Percentiles rank a stretch among this genome's conserved stretches.
phyloP scores from a whole-genome alignment of 2,113 vertebrate species.

The Prochilodus magdalenae region DNA sequence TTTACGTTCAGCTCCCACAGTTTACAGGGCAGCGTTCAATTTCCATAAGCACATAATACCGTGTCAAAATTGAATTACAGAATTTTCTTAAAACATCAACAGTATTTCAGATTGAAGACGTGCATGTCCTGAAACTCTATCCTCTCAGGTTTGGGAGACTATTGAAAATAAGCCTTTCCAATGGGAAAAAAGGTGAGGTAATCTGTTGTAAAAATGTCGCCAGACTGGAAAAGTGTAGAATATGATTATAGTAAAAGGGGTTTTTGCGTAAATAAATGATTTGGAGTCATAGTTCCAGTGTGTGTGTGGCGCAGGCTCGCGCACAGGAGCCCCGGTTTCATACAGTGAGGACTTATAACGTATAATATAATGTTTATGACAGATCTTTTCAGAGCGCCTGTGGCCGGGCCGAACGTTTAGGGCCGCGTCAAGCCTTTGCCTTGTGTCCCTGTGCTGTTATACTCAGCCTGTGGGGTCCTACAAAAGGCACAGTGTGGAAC shows the following conservation, averaged over 20 bases:
- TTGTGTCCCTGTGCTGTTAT: slow-evolving; percentile 66
- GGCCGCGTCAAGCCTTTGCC: slow-evolving; percentile 57
- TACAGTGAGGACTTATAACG: slow-evolving; percentile 54
- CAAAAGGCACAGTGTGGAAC: slow-evolving; percentile 69
- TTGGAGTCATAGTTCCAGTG: slow-evolving; percentile 6
- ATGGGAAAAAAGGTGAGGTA: slow-evolving; percentile 13
- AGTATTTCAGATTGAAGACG: neutral
- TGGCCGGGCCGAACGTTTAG: slow-evolving; percentile 55
- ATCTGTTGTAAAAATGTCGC: neutral
- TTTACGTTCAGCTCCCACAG: neutral
- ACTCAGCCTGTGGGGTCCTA: slow-evolving; percentile 56
- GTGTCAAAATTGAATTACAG: slow-evolving; percentile 1
- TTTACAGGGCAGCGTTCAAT: neutral
- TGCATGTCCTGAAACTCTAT: neutral
- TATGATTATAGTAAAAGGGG: slow-evolving; percentile 1
- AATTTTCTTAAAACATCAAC: neutral
- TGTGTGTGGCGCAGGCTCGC: slow-evolving; percentile 55
- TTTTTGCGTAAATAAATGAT: slow-evolving; percentile 8
- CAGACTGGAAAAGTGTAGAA: neutral
- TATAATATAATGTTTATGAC: slow-evolving; percentile 58
- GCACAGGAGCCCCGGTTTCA: slow-evolving; percentile 54
- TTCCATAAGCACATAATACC: slow-evolving; percentile 5
- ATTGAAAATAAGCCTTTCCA: neutral
- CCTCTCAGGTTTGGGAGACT: neutral
- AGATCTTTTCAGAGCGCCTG: slow-evolving; percentile 59